Evolutionary conservation across 2,797 vertebrate genomes (phyloP), one percentile per base, ranked within the genome.

Genomic region (Acridotheres tristis): DNA sequence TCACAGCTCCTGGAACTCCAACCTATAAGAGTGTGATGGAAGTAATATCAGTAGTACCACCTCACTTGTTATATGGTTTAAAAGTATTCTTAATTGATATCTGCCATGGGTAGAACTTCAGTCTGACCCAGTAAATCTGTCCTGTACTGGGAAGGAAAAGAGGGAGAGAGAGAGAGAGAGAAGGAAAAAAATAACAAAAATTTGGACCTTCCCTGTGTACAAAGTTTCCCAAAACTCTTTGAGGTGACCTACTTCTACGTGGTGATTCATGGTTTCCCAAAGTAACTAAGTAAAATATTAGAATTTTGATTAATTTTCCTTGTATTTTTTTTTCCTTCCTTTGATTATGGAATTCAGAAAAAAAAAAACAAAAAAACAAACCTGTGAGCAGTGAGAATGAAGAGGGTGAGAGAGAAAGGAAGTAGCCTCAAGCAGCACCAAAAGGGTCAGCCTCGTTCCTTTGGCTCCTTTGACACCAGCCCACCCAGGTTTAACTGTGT

Each of bases 101-200:
- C 17, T 53, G 13, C 14, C 13, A 6, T 7, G 8, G 34, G 16
- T 16, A 69, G 47, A 74, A 66, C 20, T 72, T 81, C 50, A 40
- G 0, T 32, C 16, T 16, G 5, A 51, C 8, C 4, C 17, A 13
- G 11, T 23, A 42, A 54, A 3, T 40, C n/a, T 51, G 43, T 75
- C 16, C 11, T 34, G 17, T 25, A 29, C 12, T 43, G 7, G 5
- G 4, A 48, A 38, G 16, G 13, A n/a, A 34, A 32, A 23, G 8
- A 7, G 4, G 13, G 4, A 20, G 3, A 54, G 2, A 30, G 2
- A 25, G 2, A 25, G 3, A 54, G 2, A 30, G 2, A 25, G 40
- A 38, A 8, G 1, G 14, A 10, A 26, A 25, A 48, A 54, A 47
- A 11, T 11, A 11, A 75, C 7, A 10, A 27, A 53, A 29, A 58